Base-by-base conservation (phyloP, 92 coral and sea anemone species). In the Scolanthus callimorphus region DNA sequence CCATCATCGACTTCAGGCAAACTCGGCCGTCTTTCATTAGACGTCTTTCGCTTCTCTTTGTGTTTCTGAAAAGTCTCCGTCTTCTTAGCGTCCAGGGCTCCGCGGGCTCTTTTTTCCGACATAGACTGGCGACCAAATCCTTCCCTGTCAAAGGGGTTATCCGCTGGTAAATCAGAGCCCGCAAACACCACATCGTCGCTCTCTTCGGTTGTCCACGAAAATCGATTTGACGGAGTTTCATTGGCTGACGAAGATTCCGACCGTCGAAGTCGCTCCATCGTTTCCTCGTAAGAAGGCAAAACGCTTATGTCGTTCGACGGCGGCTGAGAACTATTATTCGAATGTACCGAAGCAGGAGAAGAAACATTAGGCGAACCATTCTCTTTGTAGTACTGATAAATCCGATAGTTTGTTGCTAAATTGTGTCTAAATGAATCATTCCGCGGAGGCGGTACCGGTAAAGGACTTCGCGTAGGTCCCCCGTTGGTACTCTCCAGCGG, bases 111-210 rank as follows among this genome's bases (percentile, higher is more conserved):
- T 70, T 94, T 94, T 53, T 94, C 99, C 25, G 99, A 94, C 96
- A 94, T 94, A 44, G 98, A 94, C 50, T 84, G 84, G 46, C 99
- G 85, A 29, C 99, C 99, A 31, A 84, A 76, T 0, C 90, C 99
- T 51, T 94, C 99, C 48, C 99, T 64, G 3, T 69, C 80, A 60
- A 94, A 94, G 15, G 96, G 94, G 23, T 78, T 90, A 30, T 55
- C 60, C 20, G 59, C 80, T 2, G 69, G 45, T 24, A 63, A 59
- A 25, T 84, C 69, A 17, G 85, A 70, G 15, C 81, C 71, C 4
- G 77, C 76, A 0, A 88, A 88, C 51, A 65, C 78, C 15, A 81
- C 67, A 28, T 68, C 79, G 0, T 52, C 38, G 26, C 46, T 41
- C 1, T 75, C 82, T 15, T 38, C 75, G 31, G 20, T 56, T 22